phyloP scores from a whole-genome alignment of 2,113 vertebrate genomes.

The Vanacampus margaritifer region DNA sequence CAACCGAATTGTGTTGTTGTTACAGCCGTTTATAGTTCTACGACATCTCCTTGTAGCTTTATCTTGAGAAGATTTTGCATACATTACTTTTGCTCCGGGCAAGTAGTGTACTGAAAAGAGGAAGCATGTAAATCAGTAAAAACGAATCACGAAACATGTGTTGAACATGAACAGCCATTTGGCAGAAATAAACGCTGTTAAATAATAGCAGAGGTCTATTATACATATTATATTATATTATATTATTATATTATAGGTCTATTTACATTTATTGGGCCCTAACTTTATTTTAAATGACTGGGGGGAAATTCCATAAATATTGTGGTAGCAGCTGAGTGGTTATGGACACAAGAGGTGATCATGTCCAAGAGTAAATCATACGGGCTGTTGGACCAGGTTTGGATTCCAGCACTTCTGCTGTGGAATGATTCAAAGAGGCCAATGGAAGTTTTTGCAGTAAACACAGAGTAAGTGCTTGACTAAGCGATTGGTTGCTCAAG shows the following conservation, averaged over 20 bases:
- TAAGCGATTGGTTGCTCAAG: conserved; percentile 15
- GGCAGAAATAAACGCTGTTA: conserved; percentile 1
- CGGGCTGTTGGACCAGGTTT: not conserved
- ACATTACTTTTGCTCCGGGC: conserved; percentile 3
- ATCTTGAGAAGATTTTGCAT: conserved; percentile 10
- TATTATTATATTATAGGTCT: too few relatives aligned
- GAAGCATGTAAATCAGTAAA: conserved; percentile 6
- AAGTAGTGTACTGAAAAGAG: conserved; percentile 5
- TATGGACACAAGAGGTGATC: conserved; percentile 11
- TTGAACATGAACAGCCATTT: conserved; percentile 5
- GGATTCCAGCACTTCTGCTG: not conserved
- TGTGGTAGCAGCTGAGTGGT: conserved; percentile 19
- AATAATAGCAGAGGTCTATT: not conserved
- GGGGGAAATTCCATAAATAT: conserved; percentile 41
- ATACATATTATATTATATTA: too few relatives aligned
- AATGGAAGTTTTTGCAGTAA: not conserved
- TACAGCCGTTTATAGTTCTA: conserved; percentile 6
- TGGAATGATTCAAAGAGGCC: not conserved
- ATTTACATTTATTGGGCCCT: not conserved
- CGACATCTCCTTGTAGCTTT: not conserved
- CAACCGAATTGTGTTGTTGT: not conserved
- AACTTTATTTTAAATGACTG: conserved; percentile 18
- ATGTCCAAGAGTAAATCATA: conserved; percentile 19
- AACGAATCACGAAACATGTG: conserved; percentile 20
- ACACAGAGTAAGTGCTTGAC: not conserved